Evolutionary conservation across 2,113 vertebrate genomes (phyloP).

Genomic region (Tenebrosternarchus preto): DNA sequence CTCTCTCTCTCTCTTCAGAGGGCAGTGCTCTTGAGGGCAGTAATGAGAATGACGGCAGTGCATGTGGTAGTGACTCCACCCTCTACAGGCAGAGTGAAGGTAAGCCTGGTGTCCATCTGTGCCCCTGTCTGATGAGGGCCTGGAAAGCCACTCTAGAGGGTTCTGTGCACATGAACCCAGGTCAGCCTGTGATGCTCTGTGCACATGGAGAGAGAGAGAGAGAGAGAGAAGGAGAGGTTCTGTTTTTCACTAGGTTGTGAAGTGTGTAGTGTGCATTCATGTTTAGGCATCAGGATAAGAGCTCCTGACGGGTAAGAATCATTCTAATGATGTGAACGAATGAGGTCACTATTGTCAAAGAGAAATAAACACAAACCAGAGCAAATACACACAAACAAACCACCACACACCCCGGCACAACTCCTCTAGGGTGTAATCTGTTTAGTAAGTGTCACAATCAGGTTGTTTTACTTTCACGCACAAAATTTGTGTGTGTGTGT

Average conservation of each 20-base stretch:
- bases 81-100: slow-evolving; percentile 94
- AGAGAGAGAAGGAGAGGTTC: too few relatives aligned
- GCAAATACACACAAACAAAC: background rate
- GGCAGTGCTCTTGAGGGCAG: slow-evolving; percentile 83
- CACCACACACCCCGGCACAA: too few relatives aligned
- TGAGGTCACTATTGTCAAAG: background rate
- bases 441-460: background rate
- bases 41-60: slow-evolving; percentile 88
- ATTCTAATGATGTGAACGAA: slow-evolving; percentile 5
- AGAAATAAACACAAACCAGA: slow-evolving; percentile 31
- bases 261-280: background rate
- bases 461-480: too few relatives aligned
- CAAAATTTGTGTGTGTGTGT: slow-evolving; percentile 11
- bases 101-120: slow-evolving; percentile 58
- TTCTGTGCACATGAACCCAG: background rate
- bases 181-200: background rate
- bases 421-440: background rate
- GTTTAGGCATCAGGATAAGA: background rate
- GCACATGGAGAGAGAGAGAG: too few relatives aligned
- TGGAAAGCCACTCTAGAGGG: background rate
- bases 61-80: slow-evolving; percentile 90
- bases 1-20: slow-evolving; percentile 65
- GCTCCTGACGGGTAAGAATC: background rate
- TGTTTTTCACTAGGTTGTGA: background rate
- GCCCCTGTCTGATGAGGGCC: background rate